Evolutionary conservation across 2,888 invertebrate genomes (phyloP).

Genomic region (Xestia c-nigrum): DNA sequence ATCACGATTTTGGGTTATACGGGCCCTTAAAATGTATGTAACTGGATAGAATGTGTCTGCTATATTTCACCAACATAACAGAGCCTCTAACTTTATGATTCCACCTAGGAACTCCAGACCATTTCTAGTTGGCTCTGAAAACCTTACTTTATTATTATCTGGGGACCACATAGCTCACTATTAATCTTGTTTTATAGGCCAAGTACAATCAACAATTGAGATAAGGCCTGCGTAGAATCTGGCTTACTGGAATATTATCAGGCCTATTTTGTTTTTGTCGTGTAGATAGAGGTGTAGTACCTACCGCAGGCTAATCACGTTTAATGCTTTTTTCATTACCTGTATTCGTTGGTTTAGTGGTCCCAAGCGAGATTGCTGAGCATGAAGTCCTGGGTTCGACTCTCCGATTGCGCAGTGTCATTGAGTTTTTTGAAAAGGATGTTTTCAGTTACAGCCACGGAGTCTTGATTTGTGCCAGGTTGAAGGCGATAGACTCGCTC

Average conservation of each 20-base stretch:
- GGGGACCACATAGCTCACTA: background rate
- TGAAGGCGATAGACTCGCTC: too few species aligned
- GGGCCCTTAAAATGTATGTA: background rate
- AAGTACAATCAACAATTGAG: conserved; percentile 2
- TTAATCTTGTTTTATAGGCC: conserved; percentile 20
- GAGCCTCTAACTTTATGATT: conserved; percentile 4
- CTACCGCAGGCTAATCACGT: background rate
- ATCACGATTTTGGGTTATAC: too few species aligned
- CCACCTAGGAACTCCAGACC: background rate
- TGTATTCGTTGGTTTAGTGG: too few species aligned
- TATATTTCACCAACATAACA: background rate
- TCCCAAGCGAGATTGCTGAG: too few species aligned
- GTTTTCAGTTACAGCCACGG: too few species aligned
- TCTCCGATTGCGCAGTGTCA: too few species aligned
- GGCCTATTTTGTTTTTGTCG: background rate
- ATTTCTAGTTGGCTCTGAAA: background rate
- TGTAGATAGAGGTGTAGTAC: background rate
- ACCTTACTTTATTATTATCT: conserved; percentile 12
- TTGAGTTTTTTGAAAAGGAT: too few species aligned
- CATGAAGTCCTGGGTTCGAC: too few species aligned
- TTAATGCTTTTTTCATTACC: background rate
- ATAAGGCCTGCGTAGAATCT: background rate
- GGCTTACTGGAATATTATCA: background rate
- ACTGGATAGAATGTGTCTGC: too few species aligned
- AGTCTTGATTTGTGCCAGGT: too few species aligned